phyloP scores from a whole-genome alignment of 2,888 invertebrate genomes.

The Tinea semifulvella region DNA sequence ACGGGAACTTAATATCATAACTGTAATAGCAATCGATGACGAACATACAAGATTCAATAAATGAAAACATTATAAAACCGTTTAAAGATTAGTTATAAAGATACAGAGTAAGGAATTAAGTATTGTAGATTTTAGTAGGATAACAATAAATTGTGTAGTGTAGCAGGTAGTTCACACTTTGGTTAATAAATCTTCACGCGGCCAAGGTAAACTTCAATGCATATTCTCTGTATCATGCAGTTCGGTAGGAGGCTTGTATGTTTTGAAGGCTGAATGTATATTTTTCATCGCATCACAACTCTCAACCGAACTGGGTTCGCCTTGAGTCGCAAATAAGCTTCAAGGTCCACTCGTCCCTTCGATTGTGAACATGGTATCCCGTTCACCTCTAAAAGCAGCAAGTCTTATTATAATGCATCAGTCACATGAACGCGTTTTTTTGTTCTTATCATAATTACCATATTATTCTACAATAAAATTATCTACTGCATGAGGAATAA shows the following conservation, averaged over 20 bases:
- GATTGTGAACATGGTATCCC: slow-evolving; percentile 29
- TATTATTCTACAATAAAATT: slow-evolving; percentile 11
- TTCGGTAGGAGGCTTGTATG: slow-evolving; percentile 36
- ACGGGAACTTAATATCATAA: slow-evolving; percentile 29
- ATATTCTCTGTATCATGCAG: slow-evolving; percentile 29
- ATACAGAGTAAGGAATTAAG: neutral
- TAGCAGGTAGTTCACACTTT: slow-evolving; percentile 1
- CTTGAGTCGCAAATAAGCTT: slow-evolving; percentile 24
- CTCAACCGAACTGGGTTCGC: slow-evolving; percentile 24
- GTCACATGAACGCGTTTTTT: neutral
- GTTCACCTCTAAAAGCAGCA: slow-evolving; percentile 45
- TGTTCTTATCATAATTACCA: neutral
- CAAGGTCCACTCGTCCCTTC: slow-evolving; percentile 48
- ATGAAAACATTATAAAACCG: neutral
- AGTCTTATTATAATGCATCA: slow-evolving; percentile 23
- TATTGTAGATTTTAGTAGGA: neutral
- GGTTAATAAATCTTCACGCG: slow-evolving; percentile 2
- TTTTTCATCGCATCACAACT: slow-evolving; percentile 27
- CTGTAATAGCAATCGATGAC: slow-evolving; percentile 26
- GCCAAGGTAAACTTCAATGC: slow-evolving; percentile 32
- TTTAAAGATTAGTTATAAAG: slow-evolving; percentile 1
- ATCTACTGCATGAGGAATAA: slow-evolving; percentile 3
- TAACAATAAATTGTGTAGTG: neutral
- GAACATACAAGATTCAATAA: slow-evolving; percentile 2
- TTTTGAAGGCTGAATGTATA: slow-evolving; percentile 32